Base-by-base conservation (phyloP, 2,888 invertebrate genomes). In the Encarsia formosa region DNA sequence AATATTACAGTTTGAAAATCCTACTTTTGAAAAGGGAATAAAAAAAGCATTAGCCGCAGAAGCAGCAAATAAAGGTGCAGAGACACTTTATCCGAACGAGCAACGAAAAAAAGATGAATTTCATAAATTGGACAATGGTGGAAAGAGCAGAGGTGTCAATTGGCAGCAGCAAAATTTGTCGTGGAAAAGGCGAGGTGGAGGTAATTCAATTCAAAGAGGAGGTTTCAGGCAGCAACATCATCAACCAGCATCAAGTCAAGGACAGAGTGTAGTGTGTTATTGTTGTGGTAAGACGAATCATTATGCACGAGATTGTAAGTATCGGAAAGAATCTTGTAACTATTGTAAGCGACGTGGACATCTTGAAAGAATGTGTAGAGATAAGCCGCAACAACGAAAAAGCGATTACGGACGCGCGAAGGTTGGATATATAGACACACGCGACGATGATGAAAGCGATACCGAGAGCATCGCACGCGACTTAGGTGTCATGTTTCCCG, bases 1-100 rank as follows among this genome's bases (percentile, higher is more conserved):
- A 23, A 24, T 57, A 24, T 39, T 57, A 5, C 48, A 54, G 40
- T 49, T 42, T 18, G 52, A 56, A n/a, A 22, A 42, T 3, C 45
- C 42, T 22, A 47, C 42, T n/a, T 31, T 51, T n/a, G 41, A 49
- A 18, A 9, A 22, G 18, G 49, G 46, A 11, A 8, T 54, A 37
- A 49, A 49, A 41, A 54, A 41, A 35, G 54, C 54, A 41, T 20
- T 40, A 11, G 49, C 37, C 3, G 37, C 19, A 6, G 50, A 54
- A 34, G 41, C 34, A 35, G 54, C 54, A 19, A 20, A 32, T 15
- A 45, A 38, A 39, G 43, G 35, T n/a, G 50, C 46, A 6, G 46
- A 46, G 35, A 45, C 50, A 26, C 18, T 48, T 15, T 34, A 43
- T 32, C n/a, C 4, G 18, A 9, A 15, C n/a, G 18, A 8, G 16